A percentile compares a stretch with the other conserved stretches of the same genome.
Evolutionary conservation across 2,888 invertebrate genomes (phyloP).

Genomic region (Choreutis nemorana): DNA sequence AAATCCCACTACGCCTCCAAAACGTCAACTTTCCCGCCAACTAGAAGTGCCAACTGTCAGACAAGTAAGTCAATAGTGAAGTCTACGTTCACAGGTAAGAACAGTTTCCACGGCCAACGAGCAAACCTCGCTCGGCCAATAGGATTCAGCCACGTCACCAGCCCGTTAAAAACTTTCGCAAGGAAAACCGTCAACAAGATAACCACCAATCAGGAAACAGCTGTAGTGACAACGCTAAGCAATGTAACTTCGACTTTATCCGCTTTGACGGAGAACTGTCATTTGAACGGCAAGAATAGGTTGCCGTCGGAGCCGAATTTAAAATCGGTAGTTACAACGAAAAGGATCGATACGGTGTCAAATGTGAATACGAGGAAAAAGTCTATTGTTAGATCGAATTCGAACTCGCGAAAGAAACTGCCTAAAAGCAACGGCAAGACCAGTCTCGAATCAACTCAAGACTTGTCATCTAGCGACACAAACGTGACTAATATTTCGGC

Average conservation of each 20-base stretch:
- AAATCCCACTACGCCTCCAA: constrained; percentile 49
- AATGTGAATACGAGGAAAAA: constrained; percentile 43
- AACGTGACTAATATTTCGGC: constrained; percentile 57
- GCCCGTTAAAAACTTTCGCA: constrained; percentile 44
- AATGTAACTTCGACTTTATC: constrained; percentile 52
- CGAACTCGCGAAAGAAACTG: constrained; percentile 46
- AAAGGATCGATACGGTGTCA: constrained; percentile 21
- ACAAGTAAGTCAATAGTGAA: constrained; percentile 31
- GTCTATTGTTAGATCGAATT: constrained; percentile 47
- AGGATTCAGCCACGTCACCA: constrained; percentile 40
- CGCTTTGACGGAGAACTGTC: constrained; percentile 52
- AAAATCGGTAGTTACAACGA: constrained; percentile 26
- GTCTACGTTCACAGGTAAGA: constrained; percentile 16
- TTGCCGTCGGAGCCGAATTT: constrained; percentile 48
- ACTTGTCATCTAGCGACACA: constrained; percentile 57
- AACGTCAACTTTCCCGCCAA: constrained; percentile 57
- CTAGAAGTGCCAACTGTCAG: constrained; percentile 49
- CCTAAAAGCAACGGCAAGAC: constrained; percentile 40
- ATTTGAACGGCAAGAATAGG: constrained; percentile 52
- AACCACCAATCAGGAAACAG: constrained; percentile 24
- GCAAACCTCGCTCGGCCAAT: constrained; percentile 50
- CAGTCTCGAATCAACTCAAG: constrained; percentile 40
- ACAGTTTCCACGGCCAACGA: constrained; percentile 50
- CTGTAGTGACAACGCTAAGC: constrained; percentile 27
- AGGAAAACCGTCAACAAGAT: constrained; percentile 40